phyloP scores from a whole-genome alignment of 2,888 invertebrate genomes.

The Dascillus cervinus region DNA sequence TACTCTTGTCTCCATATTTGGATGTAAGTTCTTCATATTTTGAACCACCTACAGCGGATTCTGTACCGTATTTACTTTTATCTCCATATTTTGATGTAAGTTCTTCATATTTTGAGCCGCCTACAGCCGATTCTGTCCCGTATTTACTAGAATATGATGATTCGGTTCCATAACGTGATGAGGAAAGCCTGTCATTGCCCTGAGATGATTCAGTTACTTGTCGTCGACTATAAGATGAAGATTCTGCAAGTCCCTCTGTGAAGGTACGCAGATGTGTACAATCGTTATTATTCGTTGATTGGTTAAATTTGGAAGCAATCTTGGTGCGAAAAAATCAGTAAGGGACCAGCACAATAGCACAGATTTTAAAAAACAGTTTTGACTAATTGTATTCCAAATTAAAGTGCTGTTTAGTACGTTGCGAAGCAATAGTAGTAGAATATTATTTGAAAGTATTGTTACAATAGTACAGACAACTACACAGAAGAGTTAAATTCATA shows the following conservation, averaged over 20 bases:
- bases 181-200: conserved; percentile 25
- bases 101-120: conserved; percentile 25
- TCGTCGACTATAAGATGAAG: conserved; percentile 32
- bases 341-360: no score
- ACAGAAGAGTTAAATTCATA: no score
- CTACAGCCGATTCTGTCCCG: conserved; percentile 27
- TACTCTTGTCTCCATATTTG: conserved; percentile 22
- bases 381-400: no score
- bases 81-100: conserved; percentile 25
- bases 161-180: conserved; percentile 27
- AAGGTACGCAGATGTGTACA: conserved; percentile 2
- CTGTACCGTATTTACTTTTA: conserved; percentile 15
- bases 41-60: conserved; percentile 5
- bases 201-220: conserved; percentile 28
- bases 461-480: no score
- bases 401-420: no score
- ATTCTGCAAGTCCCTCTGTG: conserved; percentile 35
- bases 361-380: no score
- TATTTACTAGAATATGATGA: conserved; percentile 32
- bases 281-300: no score
- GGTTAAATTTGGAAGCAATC: no score
- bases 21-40: conserved; percentile 25
- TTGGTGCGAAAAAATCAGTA: no score
- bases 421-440: no score
- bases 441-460: no score